phyloP scores from a whole-genome alignment of 2,113 vertebrate genomes.

The Anoplopoma fimbria region DNA sequence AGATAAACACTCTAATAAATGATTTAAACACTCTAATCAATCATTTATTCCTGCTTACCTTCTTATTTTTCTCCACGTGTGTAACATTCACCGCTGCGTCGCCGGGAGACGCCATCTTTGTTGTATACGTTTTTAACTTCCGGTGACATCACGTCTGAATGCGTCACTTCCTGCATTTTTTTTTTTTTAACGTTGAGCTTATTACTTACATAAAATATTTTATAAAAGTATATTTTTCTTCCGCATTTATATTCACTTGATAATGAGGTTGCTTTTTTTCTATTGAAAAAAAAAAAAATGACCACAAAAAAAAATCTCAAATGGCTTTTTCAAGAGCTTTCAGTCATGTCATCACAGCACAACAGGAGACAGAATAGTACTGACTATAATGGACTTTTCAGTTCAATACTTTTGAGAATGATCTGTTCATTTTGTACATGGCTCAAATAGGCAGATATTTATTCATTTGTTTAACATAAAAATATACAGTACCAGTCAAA shows the following conservation, averaged over 20 bases:
- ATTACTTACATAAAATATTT: neutral
- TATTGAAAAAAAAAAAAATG: no score
- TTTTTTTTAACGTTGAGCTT: neutral
- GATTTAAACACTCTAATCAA: neutral
- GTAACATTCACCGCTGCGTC: neutral
- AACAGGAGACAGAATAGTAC: neutral
- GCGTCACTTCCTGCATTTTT: neutral
- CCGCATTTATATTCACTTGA: neutral
- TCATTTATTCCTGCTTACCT: slow-evolving; percentile 58
- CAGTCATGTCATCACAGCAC: neutral
- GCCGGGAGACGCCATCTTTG: slow-evolving; percentile 78
- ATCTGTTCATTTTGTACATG: neutral
- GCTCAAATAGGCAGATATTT: neutral
- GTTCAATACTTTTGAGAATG: neutral
- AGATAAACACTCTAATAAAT: neutral
- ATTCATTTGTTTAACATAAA: neutral
- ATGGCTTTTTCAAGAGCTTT: neutral
- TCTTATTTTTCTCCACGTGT: slow-evolving; percentile 83
- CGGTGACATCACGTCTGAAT: neutral
- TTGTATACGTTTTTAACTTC: slow-evolving; percentile 72
- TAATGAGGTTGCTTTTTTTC: neutral
- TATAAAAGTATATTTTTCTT: neutral
- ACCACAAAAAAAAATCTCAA: no score
- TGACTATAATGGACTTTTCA: neutral
- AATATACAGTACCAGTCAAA: neutral